Conservation (phyloP, 23 tunicate genomes). For the Aplidium turbinatum region DNA sequence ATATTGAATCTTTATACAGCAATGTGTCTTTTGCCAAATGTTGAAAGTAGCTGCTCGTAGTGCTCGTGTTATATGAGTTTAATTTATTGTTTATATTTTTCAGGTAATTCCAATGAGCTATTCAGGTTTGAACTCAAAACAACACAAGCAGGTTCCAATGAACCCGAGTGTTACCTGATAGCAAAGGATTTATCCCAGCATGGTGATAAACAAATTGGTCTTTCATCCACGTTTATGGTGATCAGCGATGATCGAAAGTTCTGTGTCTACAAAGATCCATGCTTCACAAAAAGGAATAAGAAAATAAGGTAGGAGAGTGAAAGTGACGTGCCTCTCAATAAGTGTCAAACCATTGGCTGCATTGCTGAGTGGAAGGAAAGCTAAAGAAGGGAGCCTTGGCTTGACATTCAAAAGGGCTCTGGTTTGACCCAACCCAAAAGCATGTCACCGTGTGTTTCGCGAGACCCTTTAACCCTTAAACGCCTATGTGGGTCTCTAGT, state of each 20-base stretch:
- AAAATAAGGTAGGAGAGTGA: constrained; percentile 2
- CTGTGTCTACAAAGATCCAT: background rate
- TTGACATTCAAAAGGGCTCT: no score
- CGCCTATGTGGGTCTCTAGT: no score
- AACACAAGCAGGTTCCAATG: background rate
- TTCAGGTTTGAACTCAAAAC: background rate
- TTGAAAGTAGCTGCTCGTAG: no score
- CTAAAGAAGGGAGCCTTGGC: no score
- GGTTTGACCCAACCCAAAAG: no score
- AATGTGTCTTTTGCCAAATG: no score
- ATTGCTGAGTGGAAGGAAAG: no score
- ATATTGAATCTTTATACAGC: no score
- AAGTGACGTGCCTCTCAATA: no score
- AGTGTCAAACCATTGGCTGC: no score
- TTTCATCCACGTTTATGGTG: background rate
- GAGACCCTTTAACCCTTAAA: no score
- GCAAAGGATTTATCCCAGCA: background rate
- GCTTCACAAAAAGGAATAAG: background rate
- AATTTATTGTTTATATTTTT: background rate
- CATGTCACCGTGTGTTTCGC: no score
- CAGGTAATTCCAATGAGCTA: constrained; percentile 1
- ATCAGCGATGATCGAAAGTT: background rate
- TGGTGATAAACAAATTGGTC: background rate
- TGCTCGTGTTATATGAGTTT: constrained; percentile 1
- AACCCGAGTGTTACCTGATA: background rate